These are phyloP conservation scores for Lepidurus apus DNA, from an alignment of 1,140 invertebrate species.

Conservation along the genomic window DNA sequence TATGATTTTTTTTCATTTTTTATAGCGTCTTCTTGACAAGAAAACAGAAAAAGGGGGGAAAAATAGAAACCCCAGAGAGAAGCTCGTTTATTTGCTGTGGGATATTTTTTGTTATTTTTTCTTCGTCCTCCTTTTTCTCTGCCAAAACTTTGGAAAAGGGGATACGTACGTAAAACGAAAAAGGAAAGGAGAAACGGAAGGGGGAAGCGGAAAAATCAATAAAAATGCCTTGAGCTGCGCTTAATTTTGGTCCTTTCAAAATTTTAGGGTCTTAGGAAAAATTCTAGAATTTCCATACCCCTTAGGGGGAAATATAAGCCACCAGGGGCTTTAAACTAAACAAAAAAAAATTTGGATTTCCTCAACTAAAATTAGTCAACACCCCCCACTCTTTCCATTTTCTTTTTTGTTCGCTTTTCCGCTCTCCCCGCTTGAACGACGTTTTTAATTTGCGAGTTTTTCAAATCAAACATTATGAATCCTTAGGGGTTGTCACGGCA, in stretches of 20 bases:
- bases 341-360: no score
- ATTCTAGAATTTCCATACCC: no score
- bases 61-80: constrained; percentile 11
- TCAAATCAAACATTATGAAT: neutral
- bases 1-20: neutral
- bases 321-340: no score
- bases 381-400: neutral
- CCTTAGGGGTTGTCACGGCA: neutral
- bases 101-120: constrained; percentile 5
- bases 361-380: neutral
- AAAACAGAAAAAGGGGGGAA: neutral
- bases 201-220: constrained; percentile 11
- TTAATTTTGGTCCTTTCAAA: constrained; percentile 15
- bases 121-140: neutral
- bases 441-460: neutral
- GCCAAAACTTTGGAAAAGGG: neutral
- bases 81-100: constrained; percentile 19
- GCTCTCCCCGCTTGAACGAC: neutral
- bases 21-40: neutral
- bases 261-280: neutral
- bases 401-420: neutral
- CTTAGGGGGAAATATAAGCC: no score
- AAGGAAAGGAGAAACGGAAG: neutral
- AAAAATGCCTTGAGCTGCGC: constrained; percentile 21
- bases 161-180: neutral